A percentile compares a stretch with the other conserved stretches of the same genome.
These are phyloP conservation scores for Sinosuthora webbiana DNA, from an alignment of 2,113 vertebrate species.

Conservation along the genomic window DNA sequence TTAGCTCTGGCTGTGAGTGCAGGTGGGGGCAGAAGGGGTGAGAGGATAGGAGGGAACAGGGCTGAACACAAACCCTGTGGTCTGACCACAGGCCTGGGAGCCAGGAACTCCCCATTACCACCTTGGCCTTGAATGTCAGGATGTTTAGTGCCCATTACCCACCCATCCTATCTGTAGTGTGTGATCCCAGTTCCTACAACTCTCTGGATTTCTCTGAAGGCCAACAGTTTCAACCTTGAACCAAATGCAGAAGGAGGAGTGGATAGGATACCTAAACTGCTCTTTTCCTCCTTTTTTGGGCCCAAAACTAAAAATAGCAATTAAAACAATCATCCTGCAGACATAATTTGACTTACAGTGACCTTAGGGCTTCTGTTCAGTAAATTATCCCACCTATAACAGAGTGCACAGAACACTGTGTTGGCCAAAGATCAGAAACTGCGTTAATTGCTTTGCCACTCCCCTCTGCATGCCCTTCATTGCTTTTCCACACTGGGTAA, in stretches of 20 bases:
- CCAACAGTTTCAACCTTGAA: not conserved
- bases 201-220: not conserved
- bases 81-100: constrained; percentile 20
- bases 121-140: not conserved
- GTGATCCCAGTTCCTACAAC: not conserved
- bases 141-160: not conserved
- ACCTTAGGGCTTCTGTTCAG: not conserved
- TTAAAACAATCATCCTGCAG: not conserved
- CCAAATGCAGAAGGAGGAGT: not conserved
- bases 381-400: not conserved
- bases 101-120: constrained; percentile 17
- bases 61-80: not conserved
- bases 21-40: not conserved
- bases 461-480: not conserved
- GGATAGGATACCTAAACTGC: not conserved
- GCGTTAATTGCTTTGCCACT: not conserved
- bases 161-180: accelerated
- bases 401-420: not conserved
- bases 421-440: constrained; percentile 18
- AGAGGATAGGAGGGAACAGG: not conserved
- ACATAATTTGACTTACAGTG: not conserved
- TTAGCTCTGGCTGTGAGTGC: not conserved
- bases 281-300: not conserved
- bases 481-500: not conserved
- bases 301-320: not conserved